Conservation (phyloP, 2,113 vertebrate genomes). For the Podarcis raffonei region DNA sequence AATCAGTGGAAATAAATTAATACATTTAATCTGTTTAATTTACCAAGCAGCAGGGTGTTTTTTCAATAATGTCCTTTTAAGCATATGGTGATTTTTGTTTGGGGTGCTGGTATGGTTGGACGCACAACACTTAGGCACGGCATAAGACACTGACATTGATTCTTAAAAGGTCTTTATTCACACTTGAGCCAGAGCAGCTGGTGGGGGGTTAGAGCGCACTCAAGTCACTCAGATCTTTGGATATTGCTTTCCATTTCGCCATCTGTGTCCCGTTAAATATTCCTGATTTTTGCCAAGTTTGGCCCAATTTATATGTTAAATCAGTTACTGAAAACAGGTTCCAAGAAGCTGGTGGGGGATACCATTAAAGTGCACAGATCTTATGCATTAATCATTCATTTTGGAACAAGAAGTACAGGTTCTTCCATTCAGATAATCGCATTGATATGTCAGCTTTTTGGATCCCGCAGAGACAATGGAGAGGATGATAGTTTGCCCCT, state of each 20-base stretch:
- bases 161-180: slow-evolving; percentile 82
- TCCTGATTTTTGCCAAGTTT: slow-evolving; percentile 82
- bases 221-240: slow-evolving; percentile 78
- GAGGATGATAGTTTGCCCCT: slow-evolving; percentile 26
- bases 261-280: slow-evolving; percentile 85
- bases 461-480: slow-evolving; percentile 24
- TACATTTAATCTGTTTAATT: slow-evolving; percentile 55
- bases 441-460: slow-evolving; percentile 46
- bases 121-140: slow-evolving; percentile 71
- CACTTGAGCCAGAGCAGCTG: slow-evolving; percentile 82
- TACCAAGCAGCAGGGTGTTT: slow-evolving; percentile 53
- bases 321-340: slow-evolving; percentile 69
- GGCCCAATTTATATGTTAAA: slow-evolving; percentile 84
- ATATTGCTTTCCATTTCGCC: slow-evolving; percentile 79
- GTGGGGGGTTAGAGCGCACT: slow-evolving; percentile 75
- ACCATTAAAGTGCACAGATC: slow-evolving; percentile 63
- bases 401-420: slow-evolving; percentile 60
- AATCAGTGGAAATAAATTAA: slow-evolving; percentile 49
- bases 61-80: slow-evolving; percentile 64
- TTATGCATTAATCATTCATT: slow-evolving; percentile 73
- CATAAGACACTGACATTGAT: slow-evolving; percentile 74
- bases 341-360: slow-evolving; percentile 61
- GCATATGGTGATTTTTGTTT: slow-evolving; percentile 75
- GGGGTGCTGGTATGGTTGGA: slow-evolving; percentile 70
- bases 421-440: slow-evolving; percentile 53